Conservation (phyloP, 2,797 vertebrate species). For the Simalia tracyae region DNA sequence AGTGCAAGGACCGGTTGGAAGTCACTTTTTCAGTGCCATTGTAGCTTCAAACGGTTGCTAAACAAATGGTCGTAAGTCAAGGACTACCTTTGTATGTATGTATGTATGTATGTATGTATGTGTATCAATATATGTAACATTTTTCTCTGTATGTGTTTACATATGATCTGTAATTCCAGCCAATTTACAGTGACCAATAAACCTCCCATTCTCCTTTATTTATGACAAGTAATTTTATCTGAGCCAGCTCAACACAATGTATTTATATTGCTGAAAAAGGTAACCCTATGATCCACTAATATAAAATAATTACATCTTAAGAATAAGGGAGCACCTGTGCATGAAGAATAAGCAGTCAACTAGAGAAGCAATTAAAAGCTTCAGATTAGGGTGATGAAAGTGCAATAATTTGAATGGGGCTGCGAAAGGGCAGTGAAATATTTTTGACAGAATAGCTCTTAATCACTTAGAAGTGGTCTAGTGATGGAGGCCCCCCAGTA, state of each 20-base stretch:
- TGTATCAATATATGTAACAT: not conserved
- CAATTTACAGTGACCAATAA: conserved; percentile 9
- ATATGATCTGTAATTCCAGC: not conserved
- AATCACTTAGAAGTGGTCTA: conserved; percentile 31
- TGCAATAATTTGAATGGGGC: conserved; percentile 35
- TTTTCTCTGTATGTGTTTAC: not conserved
- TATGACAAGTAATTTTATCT: conserved; percentile 6
- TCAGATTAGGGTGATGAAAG: conserved; percentile 42
- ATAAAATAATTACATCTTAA: conserved; percentile 52
- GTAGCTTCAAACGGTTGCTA: too few species aligned
- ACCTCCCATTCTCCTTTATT: conserved; percentile 32
- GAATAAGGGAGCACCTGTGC: conserved; percentile 37
- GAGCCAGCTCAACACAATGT: not conserved
- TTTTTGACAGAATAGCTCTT: conserved; percentile 19
- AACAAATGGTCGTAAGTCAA: too few species aligned
- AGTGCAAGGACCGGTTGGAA: too few species aligned
- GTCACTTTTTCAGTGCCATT: too few species aligned
- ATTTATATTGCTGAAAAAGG: conserved; percentile 36
- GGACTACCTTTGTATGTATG: too few species aligned
- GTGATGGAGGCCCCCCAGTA: not conserved
- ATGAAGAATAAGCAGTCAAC: conserved; percentile 36
- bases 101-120: too few species aligned
- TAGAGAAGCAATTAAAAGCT: conserved; percentile 45
- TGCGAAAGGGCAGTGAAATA: conserved; percentile 16
- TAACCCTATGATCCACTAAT: conserved; percentile 54